A percentile compares a stretch with the other conserved stretches of the same genome.
Evolutionary conservation across 2,888 invertebrate genomes (phyloP).

Genomic region (Boloria euphrosyne): DNA sequence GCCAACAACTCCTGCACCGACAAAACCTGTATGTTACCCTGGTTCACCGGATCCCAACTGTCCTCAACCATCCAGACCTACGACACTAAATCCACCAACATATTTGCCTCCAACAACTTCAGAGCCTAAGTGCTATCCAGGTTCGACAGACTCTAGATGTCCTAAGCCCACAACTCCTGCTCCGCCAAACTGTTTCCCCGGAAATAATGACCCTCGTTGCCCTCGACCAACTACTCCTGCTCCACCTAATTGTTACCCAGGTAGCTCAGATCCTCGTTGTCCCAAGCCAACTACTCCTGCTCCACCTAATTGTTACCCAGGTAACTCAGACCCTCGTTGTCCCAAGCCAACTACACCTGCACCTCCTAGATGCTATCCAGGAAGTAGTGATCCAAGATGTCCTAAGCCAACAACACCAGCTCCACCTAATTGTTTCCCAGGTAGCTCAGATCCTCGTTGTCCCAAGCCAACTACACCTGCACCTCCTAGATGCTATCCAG

Average conservation of each 20-base stretch:
- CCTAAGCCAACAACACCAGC: conserved; percentile 47
- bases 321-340: too few species aligned
- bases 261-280: too few species aligned
- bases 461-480: conserved; percentile 48
- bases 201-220: too few species aligned
- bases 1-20: conserved; percentile 49
- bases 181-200: too few species aligned
- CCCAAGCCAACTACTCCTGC: too few species aligned
- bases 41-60: conserved; percentile 53
- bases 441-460: conserved; percentile 55
- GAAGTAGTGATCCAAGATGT: conserved; percentile 52
- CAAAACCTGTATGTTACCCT: conserved; percentile 38
- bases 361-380: conserved; percentile 49
- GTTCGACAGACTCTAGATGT: too few species aligned
- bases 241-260: too few species aligned
- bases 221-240: too few species aligned
- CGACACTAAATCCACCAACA: conserved; percentile 45
- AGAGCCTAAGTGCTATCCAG: conserved; percentile 51
- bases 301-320: too few species aligned
- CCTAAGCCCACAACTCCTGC: too few species aligned
- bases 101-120: conserved; percentile 33
- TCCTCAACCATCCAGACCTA: conserved; percentile 50
- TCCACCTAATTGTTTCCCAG: conserved; percentile 53
- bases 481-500: conserved; percentile 46
- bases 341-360: conserved; percentile 42